Evolutionary conservation across 2,888 invertebrate species (phyloP).

Genomic region (Ephialtes manifestator): DNA sequence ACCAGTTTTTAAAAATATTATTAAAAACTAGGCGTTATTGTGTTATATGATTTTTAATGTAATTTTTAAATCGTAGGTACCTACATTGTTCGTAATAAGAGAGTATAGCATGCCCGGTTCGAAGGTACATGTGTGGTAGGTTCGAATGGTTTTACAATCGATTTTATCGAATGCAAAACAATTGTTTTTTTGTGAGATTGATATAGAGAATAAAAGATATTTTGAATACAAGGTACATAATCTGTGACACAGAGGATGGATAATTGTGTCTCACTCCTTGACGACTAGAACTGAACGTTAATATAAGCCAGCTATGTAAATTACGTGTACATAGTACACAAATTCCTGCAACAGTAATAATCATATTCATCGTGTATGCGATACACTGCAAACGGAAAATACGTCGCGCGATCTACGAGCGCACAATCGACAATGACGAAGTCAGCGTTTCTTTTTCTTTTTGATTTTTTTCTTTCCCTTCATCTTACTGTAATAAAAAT

Average conservation of each 20-base stretch:
- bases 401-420: constrained; percentile 41
- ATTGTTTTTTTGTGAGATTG: constrained; percentile 13
- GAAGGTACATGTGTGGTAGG: constrained; percentile 34
- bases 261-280: constrained; percentile 44
- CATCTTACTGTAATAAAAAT: constrained; percentile 63
- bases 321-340: constrained; percentile 72
- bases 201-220: constrained; percentile 33
- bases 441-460: constrained; percentile 16
- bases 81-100: constrained; percentile 32
- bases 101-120: constrained; percentile 16
- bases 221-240: constrained; percentile 38
- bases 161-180: constrained; percentile 25
- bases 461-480: constrained; percentile 29
- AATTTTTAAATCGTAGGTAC: neutral
- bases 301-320: constrained; percentile 66
- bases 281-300: constrained; percentile 70
- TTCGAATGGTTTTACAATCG: constrained; percentile 26
- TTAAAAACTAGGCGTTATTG: constrained; percentile 8
- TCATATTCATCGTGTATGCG: constrained; percentile 45
- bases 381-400: constrained; percentile 46
- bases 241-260: constrained; percentile 30
- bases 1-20: constrained; percentile 38
- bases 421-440: constrained; percentile 53
- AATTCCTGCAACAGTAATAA: constrained; percentile 59
- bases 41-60: constrained; percentile 19